phyloP scores from a whole-genome alignment of 2,113 vertebrate genomes.

The Archocentrus centrarchus region DNA sequence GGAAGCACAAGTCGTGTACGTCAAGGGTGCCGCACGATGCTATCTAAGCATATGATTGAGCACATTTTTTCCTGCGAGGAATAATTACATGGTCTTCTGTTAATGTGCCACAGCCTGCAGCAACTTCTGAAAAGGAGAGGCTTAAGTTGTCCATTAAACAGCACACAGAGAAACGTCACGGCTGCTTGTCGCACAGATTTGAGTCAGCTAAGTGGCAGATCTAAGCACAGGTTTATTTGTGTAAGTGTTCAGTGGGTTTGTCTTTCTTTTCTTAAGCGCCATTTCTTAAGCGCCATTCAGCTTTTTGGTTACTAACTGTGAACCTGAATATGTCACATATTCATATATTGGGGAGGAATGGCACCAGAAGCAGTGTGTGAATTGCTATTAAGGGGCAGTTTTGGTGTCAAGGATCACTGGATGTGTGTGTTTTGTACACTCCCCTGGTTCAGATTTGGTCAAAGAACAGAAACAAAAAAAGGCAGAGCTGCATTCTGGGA shows the following conservation, averaged over 20 bases:
- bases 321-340: conserved; percentile 16
- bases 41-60: conserved; percentile 60
- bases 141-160: conserved; percentile 51
- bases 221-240: conserved; percentile 45
- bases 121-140: conserved; percentile 24
- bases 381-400: conserved; percentile 35
- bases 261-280: neutral
- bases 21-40: conserved; percentile 33
- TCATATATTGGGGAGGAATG: conserved; percentile 18
- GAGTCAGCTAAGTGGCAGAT: conserved; percentile 31
- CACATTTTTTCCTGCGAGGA: conserved; percentile 49
- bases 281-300: conserved; percentile 12
- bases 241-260: conserved; percentile 2
- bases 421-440: conserved; percentile 18
- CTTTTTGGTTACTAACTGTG: conserved; percentile 15
- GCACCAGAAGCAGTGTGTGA: neutral
- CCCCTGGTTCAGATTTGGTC: neutral
- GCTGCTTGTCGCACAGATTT: conserved; percentile 40
- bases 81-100: conserved; percentile 43
- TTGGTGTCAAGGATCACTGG: conserved; percentile 43
- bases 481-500: conserved; percentile 7
- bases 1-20: conserved; percentile 32
- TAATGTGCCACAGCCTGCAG: conserved; percentile 46
- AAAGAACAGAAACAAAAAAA: conserved; percentile 19
- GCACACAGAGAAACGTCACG: conserved; percentile 7